phyloP scores from a whole-genome alignment of 2,797 vertebrate species.

The Chaunax sp. region DNA sequence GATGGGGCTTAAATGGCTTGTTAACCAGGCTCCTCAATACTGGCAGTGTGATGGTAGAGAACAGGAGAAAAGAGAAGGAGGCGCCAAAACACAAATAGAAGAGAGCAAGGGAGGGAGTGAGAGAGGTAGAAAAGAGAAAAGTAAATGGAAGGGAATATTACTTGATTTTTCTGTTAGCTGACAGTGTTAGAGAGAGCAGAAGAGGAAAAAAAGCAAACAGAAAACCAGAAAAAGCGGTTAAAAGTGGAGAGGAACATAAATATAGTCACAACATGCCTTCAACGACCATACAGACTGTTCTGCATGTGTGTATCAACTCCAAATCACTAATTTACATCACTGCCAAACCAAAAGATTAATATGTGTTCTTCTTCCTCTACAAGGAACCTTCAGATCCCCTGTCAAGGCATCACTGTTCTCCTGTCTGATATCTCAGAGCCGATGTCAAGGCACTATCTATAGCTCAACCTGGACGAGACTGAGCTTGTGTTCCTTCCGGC shows the following conservation, averaged over 20 bases:
- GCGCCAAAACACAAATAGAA: conserved; percentile 26
- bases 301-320: neutral
- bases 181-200: conserved; percentile 10
- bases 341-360: neutral
- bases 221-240: conserved; percentile 2
- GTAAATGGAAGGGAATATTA: conserved; percentile 13
- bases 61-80: conserved; percentile 38
- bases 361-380: neutral
- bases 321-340: neutral
- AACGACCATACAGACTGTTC: neutral
- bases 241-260: neutral
- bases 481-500: neutral
- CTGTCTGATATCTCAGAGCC: neutral
- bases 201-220: neutral
- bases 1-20: conserved; percentile 70
- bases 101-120: conserved; percentile 11
- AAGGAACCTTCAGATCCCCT: neutral
- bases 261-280: neutral
- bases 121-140: conserved; percentile 21
- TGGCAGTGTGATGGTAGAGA: conserved; percentile 43
- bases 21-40: conserved; percentile 66
- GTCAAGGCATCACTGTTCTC: conserved; percentile 5
- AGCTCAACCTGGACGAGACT: neutral
- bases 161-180: conserved; percentile 31
- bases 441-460: neutral